A percentile compares a stretch with the other conserved stretches of the same genome.
phyloP scores from a whole-genome alignment of 2,797 vertebrate genomes.

The Macroramphosus scolopax region DNA sequence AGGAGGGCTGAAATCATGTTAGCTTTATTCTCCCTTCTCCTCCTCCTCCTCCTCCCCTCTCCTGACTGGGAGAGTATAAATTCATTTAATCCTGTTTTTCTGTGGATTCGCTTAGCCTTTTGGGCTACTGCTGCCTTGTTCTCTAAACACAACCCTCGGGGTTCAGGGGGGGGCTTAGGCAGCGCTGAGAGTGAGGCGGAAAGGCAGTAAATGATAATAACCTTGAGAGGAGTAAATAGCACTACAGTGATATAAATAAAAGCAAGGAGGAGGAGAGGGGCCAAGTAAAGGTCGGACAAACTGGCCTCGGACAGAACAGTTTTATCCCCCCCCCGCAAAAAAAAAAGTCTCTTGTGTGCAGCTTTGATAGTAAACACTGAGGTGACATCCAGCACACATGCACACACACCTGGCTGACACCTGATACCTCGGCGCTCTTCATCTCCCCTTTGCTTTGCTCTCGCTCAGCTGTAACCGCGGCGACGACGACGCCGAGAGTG shows the following conservation, averaged over 20 bases:
- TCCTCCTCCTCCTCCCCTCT: slow-evolving; percentile 42
- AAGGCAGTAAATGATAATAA: slow-evolving; percentile 74
- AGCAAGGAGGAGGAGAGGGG: slow-evolving; percentile 28
- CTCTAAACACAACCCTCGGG: slow-evolving; percentile 69
- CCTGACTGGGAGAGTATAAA: slow-evolving; percentile 76
- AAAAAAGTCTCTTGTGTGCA: too few relatives aligned
- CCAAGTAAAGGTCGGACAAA: slow-evolving; percentile 60
- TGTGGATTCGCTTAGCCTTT: slow-evolving; percentile 74
- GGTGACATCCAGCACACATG: not conserved
- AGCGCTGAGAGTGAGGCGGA: slow-evolving; percentile 53
- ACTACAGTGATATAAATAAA: slow-evolving; percentile 68
- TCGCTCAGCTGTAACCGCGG: not conserved
- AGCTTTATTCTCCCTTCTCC: slow-evolving; percentile 68
- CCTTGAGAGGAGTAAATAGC: slow-evolving; percentile 65
- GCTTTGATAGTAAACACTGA: too few relatives aligned
- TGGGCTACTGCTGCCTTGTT: slow-evolving; percentile 70
- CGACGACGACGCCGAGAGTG: slow-evolving; percentile 16
- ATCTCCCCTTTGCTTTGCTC: not conserved
- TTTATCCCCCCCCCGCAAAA: too few relatives aligned
- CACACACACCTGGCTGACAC: slow-evolving; percentile 26
- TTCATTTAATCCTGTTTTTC: slow-evolving; percentile 85
- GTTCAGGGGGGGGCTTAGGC: slow-evolving; percentile 56
- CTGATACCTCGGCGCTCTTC: slow-evolving; percentile 12
- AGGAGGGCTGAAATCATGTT: slow-evolving; percentile 82
- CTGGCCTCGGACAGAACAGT: slow-evolving; percentile 32